phyloP scores from a whole-genome alignment of 2,797 vertebrate species.

The Anabas testudineus region DNA sequence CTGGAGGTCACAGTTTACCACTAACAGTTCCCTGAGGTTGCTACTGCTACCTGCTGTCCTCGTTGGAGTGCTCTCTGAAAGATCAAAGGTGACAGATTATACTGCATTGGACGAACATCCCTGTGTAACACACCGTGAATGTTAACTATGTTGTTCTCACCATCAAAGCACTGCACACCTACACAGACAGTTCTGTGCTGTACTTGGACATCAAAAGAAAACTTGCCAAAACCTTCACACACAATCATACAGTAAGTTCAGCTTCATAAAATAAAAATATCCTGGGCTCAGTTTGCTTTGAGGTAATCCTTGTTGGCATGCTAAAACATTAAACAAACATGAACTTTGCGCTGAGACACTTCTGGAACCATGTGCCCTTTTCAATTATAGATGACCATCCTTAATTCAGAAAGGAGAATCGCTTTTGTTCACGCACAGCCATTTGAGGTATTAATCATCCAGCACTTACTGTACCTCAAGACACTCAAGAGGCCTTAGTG shows the following conservation, averaged over 20 bases:
- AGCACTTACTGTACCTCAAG: neutral
- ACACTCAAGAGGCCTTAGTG: constrained; percentile 14
- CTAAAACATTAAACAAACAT: constrained; percentile 38
- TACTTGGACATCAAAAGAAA: constrained; percentile 9
- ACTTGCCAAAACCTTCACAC: neutral
- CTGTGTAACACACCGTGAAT: neutral
- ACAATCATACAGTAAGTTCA: neutral
- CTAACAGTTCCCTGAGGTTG: constrained; percentile 86
- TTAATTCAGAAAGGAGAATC: constrained; percentile 18
- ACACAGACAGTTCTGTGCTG: neutral
- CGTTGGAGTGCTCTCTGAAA: constrained; percentile 82
- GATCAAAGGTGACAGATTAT: constrained; percentile 17
- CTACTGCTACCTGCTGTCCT: constrained; percentile 78
- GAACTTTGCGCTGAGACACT: constrained; percentile 26
- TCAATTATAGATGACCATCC: constrained; percentile 33
- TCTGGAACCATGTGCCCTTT: constrained; percentile 13
- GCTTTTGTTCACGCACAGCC: constrained; percentile 6
- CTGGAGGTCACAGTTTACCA: constrained; percentile 94
- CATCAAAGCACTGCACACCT: constrained; percentile 2
- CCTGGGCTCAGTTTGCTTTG: constrained; percentile 16
- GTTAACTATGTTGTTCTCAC: neutral
- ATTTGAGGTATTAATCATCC: constrained; percentile 29
- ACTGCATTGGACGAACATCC: too few relatives aligned
- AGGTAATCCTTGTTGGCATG: constrained; percentile 4
- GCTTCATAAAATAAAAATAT: constrained; percentile 25